phyloP scores from a whole-genome alignment of 2,113 vertebrate genomes.

The Heterocephalus glaber region DNA sequence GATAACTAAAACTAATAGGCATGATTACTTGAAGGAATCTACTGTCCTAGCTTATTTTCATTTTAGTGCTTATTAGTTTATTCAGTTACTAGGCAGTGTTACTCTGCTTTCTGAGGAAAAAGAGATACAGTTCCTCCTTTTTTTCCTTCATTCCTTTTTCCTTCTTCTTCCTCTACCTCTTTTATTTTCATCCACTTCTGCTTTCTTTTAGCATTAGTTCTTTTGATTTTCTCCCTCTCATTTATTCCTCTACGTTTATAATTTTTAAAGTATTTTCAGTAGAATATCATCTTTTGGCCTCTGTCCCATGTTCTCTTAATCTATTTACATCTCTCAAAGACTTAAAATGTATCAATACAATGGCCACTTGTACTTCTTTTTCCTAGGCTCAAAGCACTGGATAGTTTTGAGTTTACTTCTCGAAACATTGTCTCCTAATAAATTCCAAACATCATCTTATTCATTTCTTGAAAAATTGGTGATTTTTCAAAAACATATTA shows the following conservation, averaged over 20 bases:
- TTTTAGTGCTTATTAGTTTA: not conserved
- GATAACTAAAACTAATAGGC: not conserved
- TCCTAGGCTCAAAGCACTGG: not conserved
- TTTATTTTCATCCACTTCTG: too few species aligned
- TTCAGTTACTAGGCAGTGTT: not conserved
- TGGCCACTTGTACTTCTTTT: not conserved
- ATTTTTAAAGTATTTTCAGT: not conserved
- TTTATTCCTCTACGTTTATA: not conserved
- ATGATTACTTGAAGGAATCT: not conserved
- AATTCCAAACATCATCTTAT: not conserved
- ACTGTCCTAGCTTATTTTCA: not conserved
- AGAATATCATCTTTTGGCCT: not conserved
- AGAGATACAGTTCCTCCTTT: accelerated
- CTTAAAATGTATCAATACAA: not conserved
- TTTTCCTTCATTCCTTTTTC: too few species aligned
- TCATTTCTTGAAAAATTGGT: not conserved
- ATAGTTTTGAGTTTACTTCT: not conserved
- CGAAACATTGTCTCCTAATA: not conserved
- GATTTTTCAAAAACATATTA: not conserved
- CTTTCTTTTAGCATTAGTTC: not conserved
- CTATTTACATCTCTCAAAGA: not conserved
- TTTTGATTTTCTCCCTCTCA: not conserved
- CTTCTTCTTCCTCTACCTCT: not conserved
- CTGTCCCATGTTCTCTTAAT: not conserved
- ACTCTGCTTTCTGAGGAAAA: not conserved